Evolutionary conservation across 2,888 invertebrate genomes (phyloP), one percentile per base, ranked within the genome.

Genomic region (Lasioglossum villosulum): DNA sequence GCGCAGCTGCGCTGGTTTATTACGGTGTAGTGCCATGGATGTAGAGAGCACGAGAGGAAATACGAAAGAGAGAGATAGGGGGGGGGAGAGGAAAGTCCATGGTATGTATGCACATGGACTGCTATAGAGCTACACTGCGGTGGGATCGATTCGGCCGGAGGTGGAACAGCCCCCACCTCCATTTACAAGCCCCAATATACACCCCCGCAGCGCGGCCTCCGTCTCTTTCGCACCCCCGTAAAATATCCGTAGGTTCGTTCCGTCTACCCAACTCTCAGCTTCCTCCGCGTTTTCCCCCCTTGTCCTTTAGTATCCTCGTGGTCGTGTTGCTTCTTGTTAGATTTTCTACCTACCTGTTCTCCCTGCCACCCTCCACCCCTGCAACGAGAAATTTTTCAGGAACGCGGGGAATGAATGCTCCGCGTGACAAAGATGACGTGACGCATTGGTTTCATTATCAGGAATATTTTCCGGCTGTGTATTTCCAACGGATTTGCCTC

Each of bases 101-200:
- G 88, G 90, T 92, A 92, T 90, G 93, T 93, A 93, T 93, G 93
- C 93, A 94, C 92, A 93, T 92, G 93, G 90, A 83, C 86, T 90
- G 91, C 91, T 93, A 93, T 92, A 92, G 93, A 89, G 91, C 91
- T 91, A 93, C 90, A 93, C 93, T 93, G 93, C 93, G 93, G 93
- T 93, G 90, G 93, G 93, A 94, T 94, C 94, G 94, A 94, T 94
- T 94, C 93, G 92, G 90, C 89, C 89, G 91, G 93, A 93, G 94
- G 93, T 93, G 90, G 92, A 91, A 90, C 80, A 37, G n/a, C 68
- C 68, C 68, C 68, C 86, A 82, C 86, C 90, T 82, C 81, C 90
- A 90, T 93, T 93, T 92, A 92, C 92, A 91, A 92, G 87, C 90
- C 87, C 89, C 91, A 90, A 92, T 93, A 91, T 92, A 91, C 89